phyloP scores from a whole-genome alignment of 2,113 vertebrate species.

The Rhabdornis inornatus region DNA sequence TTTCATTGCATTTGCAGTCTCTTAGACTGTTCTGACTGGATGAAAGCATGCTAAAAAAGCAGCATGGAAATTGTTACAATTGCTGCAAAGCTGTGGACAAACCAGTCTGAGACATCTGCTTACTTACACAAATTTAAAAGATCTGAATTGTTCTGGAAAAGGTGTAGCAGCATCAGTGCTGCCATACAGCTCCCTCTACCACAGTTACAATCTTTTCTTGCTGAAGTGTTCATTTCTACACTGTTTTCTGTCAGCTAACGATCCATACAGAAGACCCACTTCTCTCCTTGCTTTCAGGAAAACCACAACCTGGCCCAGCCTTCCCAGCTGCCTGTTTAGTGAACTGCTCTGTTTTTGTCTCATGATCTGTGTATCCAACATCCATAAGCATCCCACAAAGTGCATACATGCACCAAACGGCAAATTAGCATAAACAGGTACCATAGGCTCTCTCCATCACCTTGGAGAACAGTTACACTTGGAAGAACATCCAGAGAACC shows the following conservation, averaged over 20 bases:
- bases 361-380: background rate
- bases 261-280: background rate
- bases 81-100: background rate
- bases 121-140: background rate
- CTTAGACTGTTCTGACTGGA: background rate
- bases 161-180: background rate
- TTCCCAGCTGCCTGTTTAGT: background rate
- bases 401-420: background rate
- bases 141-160: background rate
- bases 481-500: background rate
- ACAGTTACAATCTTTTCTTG: background rate
- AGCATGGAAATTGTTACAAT: background rate
- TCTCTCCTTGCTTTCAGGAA: background rate
- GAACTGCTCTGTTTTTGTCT: background rate
- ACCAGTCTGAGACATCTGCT: background rate
- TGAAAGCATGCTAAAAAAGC: background rate
- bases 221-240: background rate
- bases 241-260: background rate
- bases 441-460: background rate
- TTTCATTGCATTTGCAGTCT: background rate
- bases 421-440: background rate
- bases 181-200: background rate
- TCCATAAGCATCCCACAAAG: background rate
- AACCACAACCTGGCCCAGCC: background rate
- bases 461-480: background rate